These are phyloP conservation scores for Podarcis muralis DNA, from an alignment of 2,113 vertebrate genomes.

Conservation along the genomic window DNA sequence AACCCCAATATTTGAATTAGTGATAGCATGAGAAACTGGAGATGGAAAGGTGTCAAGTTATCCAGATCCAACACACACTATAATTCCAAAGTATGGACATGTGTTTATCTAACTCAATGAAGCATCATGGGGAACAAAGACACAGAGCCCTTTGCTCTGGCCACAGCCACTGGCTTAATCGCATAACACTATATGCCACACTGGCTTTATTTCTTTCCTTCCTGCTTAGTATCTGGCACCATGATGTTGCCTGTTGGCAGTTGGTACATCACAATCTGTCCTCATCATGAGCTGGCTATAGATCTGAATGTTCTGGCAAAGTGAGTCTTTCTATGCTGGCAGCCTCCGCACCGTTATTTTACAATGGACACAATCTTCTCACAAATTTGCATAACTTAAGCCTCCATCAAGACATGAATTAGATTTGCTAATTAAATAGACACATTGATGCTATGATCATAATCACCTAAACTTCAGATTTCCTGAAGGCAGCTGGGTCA, in stretches of 20 bases:
- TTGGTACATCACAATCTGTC: neutral
- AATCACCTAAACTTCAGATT: neutral
- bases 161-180: neutral
- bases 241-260: neutral
- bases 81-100: neutral
- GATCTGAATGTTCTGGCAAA: neutral
- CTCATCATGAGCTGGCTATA: neutral
- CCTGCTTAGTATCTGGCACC: neutral
- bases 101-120: neutral
- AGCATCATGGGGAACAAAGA: neutral
- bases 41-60: neutral
- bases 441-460: too few relatives aligned
- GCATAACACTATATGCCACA: accelerated
- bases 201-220: neutral
- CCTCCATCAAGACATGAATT: neutral
- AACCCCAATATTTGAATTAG: neutral
- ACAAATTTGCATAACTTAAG: accelerated
- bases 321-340: accelerated
- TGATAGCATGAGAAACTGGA: neutral
- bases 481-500: neutral
- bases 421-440: neutral
- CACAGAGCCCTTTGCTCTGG: neutral
- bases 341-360: accelerated
- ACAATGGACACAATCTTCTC: neutral
- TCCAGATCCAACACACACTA: neutral